Percentiles rank a stretch among this genome's conserved stretches.
These are phyloP conservation scores for Cydia splendana DNA, from an alignment of 1,140 invertebrate species.

Conservation along the genomic window DNA sequence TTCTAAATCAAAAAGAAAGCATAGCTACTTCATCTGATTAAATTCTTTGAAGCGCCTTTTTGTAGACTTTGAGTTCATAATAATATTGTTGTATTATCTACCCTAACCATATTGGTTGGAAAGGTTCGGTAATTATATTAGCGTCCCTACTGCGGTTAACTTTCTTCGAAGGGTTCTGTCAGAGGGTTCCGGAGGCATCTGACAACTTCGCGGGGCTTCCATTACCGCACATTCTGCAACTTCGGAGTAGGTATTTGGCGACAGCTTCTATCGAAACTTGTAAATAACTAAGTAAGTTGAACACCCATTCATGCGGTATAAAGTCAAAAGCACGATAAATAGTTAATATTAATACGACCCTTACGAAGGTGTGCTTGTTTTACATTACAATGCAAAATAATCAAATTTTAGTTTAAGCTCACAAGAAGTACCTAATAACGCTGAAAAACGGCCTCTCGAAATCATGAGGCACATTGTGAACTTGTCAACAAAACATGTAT, in stretches of 20 bases:
- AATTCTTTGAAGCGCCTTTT: slow-evolving; percentile 27
- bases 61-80: slow-evolving; percentile 25
- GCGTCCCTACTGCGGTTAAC: slow-evolving; percentile 24
- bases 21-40: background rate
- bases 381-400: background rate
- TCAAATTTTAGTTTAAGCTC: background rate
- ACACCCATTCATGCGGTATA: background rate
- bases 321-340: background rate
- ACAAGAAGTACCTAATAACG: background rate
- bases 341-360: slow-evolving; percentile 1
- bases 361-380: background rate
- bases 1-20: slow-evolving; percentile 3
- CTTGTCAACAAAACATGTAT: no score
- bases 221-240: slow-evolving; percentile 31
- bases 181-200: slow-evolving; percentile 26
- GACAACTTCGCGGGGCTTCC: slow-evolving; percentile 26
- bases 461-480: no score
- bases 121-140: slow-evolving; percentile 32
- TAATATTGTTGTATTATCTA: slow-evolving; percentile 28
- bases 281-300: slow-evolving; percentile 24
- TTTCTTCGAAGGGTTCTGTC: slow-evolving; percentile 24
- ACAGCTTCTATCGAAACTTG: slow-evolving; percentile 27
- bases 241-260: slow-evolving; percentile 28
- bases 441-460: no score
- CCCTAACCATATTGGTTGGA: slow-evolving; percentile 28